Percentiles rank a stretch among this genome's conserved stretches.
These are phyloP conservation scores for Eurytoma adleriae DNA, from an alignment of 2,888 invertebrate genomes.

Conservation along the genomic window DNA sequence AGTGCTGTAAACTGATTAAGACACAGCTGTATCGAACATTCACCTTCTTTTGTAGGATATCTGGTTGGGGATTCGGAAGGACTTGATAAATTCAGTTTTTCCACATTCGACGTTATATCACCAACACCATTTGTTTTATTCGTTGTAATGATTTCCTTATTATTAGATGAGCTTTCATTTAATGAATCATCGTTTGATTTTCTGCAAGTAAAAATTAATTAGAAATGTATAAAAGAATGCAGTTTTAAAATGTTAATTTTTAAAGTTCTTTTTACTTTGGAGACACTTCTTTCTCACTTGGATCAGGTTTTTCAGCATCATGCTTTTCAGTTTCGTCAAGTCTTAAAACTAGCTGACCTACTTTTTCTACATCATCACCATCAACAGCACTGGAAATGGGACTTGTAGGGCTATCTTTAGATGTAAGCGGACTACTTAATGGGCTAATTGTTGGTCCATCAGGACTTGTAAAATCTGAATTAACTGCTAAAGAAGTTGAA, in stretches of 20 bases:
- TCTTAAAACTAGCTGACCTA: conserved; percentile 17
- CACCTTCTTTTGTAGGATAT: conserved; percentile 86
- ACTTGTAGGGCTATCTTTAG: conserved; percentile 79
- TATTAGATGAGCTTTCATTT: conserved; percentile 37
- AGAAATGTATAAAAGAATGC: conserved; percentile 1
- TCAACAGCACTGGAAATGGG: conserved; percentile 74
- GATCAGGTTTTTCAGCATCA: conserved; percentile 27
- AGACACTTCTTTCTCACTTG: conserved; percentile 45
- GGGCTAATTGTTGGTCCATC: conserved; percentile 66
- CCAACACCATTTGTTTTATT: conserved; percentile 60
- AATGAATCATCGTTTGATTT: conserved; percentile 39
- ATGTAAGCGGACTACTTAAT: conserved; percentile 70
- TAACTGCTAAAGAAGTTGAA: conserved; percentile 61
- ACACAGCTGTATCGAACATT: conserved; percentile 91
- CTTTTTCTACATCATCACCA: conserved; percentile 59
- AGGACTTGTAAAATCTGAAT: conserved; percentile 66
- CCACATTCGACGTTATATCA: conserved; percentile 62
- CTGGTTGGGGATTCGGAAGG: conserved; percentile 76
- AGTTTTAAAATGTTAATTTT: not conserved
- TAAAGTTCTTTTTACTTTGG: conserved; percentile 29
- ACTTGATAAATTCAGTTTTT: conserved; percentile 61
- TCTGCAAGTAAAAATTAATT: conserved; percentile 25
- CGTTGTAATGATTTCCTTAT: conserved; percentile 27
- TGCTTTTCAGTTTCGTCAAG: conserved; percentile 22
- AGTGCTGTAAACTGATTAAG: conserved; percentile 94